Conservation (phyloP, 2,888 invertebrate species). For the Caenorhabditis sinica region DNA sequence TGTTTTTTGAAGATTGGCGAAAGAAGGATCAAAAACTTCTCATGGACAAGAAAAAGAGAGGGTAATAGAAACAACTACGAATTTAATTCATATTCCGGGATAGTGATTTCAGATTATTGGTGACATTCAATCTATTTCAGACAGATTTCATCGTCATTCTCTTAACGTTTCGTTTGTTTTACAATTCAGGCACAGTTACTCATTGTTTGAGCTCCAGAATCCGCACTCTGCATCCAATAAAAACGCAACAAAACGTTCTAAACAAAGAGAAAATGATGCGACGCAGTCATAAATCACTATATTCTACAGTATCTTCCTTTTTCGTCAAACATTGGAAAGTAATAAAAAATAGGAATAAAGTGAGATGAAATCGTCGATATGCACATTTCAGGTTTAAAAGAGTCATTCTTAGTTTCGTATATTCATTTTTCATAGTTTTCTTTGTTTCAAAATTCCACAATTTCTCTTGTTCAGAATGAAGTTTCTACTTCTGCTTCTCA, state of each 20-base stretch:
- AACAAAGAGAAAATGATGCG: constrained; percentile 16
- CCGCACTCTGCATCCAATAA: constrained; percentile 13
- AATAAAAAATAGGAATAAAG: constrained; percentile 22
- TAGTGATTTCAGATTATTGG: no score
- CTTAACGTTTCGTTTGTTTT: constrained; percentile 3
- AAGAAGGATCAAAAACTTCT: no score
- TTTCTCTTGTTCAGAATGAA: constrained; percentile 34
- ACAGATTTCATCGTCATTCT: neutral
- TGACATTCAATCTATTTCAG: no score
- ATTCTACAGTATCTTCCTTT: neutral
- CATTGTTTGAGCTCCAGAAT: constrained; percentile 43
- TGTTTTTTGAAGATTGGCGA: no score
- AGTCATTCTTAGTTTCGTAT: neutral
- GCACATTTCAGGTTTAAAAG: constrained; percentile 6
- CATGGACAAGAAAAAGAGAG: no score
- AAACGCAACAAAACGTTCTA: constrained; percentile 40
- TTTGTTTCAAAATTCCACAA: neutral
- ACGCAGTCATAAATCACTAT: constrained; percentile 1
- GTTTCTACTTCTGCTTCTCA: constrained; percentile 2
- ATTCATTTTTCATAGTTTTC: constrained; percentile 4
- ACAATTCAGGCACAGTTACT: constrained; percentile 17
- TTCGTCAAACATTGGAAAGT: constrained; percentile 6
- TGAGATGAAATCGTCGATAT: constrained; percentile 15
- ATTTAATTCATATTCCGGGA: no score
- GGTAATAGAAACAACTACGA: no score